A percentile compares a stretch with the other conserved stretches of the same genome.
These are phyloP conservation scores for Oreochromis niloticus DNA, from an alignment of 2,113 vertebrate genomes.

Conservation along the genomic window DNA sequence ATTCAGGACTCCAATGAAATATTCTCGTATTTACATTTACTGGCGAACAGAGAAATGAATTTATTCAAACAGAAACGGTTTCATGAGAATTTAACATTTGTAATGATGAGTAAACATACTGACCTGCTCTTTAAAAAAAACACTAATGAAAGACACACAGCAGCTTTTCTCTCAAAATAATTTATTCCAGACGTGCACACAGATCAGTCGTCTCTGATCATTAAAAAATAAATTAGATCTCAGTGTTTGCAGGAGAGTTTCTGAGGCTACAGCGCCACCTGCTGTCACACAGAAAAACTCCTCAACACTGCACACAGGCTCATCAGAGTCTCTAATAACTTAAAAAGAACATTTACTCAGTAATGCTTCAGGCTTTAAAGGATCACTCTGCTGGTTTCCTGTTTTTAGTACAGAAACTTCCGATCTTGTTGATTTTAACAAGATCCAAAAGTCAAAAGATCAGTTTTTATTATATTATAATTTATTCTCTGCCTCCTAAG, in stretches of 20 bases:
- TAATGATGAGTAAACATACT: background rate
- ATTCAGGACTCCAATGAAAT: background rate
- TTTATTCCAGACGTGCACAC: slow-evolving; percentile 16
- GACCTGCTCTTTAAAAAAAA: background rate
- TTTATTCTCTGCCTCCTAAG: background rate
- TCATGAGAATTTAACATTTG: background rate
- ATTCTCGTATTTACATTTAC: background rate
- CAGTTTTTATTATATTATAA: background rate
- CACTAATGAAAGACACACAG: background rate
- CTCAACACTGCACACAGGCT: background rate
- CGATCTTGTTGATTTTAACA: background rate
- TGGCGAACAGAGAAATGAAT: fast-evolving
- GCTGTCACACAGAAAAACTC: background rate
- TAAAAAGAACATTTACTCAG: background rate
- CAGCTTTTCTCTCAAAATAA: slow-evolving; percentile 3
- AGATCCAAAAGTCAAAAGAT: background rate
- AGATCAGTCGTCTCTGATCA: background rate
- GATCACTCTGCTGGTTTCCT: background rate
- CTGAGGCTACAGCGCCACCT: slow-evolving; percentile 46
- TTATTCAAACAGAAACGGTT: background rate
- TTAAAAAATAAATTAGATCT: slow-evolving; percentile 23
- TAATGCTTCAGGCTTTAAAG: background rate
- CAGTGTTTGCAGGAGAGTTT: background rate
- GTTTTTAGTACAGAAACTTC: fast-evolving
- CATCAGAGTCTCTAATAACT: background rate